phyloP scores from a whole-genome alignment of 2,888 invertebrate species.

The Xanthia icteritia region DNA sequence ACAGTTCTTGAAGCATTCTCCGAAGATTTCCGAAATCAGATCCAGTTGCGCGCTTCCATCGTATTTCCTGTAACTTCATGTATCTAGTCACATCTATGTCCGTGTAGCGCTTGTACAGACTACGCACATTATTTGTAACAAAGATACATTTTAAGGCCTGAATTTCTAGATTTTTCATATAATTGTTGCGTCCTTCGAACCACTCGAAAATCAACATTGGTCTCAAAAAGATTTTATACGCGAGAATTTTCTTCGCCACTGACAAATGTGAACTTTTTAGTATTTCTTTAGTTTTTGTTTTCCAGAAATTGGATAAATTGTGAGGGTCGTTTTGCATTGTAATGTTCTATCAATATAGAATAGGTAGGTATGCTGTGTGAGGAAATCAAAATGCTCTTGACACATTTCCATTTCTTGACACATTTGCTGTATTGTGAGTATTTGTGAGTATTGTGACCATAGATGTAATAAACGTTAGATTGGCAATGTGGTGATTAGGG shows the following conservation, averaged over 20 bases:
- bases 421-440: neutral
- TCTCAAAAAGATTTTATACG: conserved; percentile 78
- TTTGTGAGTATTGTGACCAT: neutral
- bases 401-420: neutral
- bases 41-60: conserved; percentile 71
- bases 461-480: too few relatives aligned
- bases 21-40: conserved; percentile 56
- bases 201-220: conserved; percentile 76
- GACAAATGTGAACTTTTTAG: conserved; percentile 65
- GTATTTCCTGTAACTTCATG: conserved; percentile 72
- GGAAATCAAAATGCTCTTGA: neutral
- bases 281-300: conserved; percentile 60
- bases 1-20: conserved; percentile 63
- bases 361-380: too few relatives aligned
- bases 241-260: conserved; percentile 69
- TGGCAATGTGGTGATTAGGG: too few relatives aligned
- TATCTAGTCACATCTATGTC: conserved; percentile 73
- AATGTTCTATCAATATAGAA: neutral
- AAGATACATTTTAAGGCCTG: conserved; percentile 72
- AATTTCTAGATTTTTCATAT: conserved; percentile 71
- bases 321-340: conserved; percentile 20
- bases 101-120: conserved; percentile 70
- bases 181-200: conserved; percentile 62
- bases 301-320: conserved; percentile 45
- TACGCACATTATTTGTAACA: conserved; percentile 37